Conservation (phyloP, 2,888 invertebrate species). For the Lasioglossum marginatum region DNA sequence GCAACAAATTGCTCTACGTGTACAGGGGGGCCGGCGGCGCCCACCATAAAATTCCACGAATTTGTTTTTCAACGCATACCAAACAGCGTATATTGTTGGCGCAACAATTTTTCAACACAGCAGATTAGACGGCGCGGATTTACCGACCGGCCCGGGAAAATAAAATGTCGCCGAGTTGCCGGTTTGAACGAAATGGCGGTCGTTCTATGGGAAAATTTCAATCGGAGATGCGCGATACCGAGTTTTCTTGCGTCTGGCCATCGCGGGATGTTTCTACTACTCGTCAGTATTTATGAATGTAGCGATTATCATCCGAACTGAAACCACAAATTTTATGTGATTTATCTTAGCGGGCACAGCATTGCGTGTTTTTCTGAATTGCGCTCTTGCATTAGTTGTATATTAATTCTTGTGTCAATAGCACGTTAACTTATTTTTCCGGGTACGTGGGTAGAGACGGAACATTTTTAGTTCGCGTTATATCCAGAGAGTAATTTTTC, state of each 20-base stretch:
- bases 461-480: neutral
- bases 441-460: neutral
- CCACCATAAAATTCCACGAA: slow-evolving; percentile 14
- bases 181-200: neutral
- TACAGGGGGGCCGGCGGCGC: neutral
- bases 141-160: neutral
- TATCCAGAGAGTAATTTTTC: neutral
- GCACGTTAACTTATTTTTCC: neutral
- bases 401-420: neutral
- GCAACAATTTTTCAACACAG: neutral
- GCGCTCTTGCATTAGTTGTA: neutral
- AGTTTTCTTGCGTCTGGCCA: neutral
- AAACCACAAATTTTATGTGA: neutral
- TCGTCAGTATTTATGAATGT: neutral
- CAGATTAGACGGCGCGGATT: neutral
- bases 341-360: neutral
- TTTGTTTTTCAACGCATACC: neutral
- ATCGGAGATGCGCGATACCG: neutral
- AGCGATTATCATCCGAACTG: neutral
- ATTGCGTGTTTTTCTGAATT: neutral
- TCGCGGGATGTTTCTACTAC: neutral
- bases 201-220: neutral
- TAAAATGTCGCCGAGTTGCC: neutral
- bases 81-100: neutral
- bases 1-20: slow-evolving; percentile 37